Base-by-base conservation (phyloP, 2,113 vertebrate species). In the Ciconia maguari region DNA sequence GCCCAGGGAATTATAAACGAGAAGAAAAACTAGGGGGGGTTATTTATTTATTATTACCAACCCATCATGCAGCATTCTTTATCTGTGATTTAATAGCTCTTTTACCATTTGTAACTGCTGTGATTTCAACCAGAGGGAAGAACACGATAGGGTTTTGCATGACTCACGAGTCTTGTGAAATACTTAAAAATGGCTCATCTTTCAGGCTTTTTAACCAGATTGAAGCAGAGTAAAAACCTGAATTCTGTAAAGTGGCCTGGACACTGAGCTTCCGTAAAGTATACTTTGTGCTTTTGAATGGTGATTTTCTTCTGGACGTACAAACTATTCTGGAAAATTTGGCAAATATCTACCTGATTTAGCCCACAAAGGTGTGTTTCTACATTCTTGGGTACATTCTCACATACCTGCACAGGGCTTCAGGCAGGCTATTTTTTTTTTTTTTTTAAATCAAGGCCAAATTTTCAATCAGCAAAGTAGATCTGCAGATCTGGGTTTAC, bases 111-210 rank as follows among this genome's bases (percentile, higher is more conserved):
- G 1, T 83, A 91, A 91, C 62, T 91, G 92, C 51, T 55, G 80
- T 38, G 41, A 96, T 89, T 89, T 91, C 93, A 91, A 69, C 18
- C 42, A 58, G 69, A 89, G 81, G 64, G 70, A 91, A 75, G 93
- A 85, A 93, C 16, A 58, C 1, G 24, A 96, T 93, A 72, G 87
- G 48, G 72, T 83, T 94, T 83, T 82, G 44, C 49, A 74, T 95
- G 96, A 97, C 93, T 97, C 91, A 74, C 0, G 0, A 22, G 58
- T 74, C 87, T 95, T 96, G 61, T 94, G 97, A 94, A 96, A 93
- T 69, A 51, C 65, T 95, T 78, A n/a, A 18, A 82, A 89, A 38
- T 41, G 86, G 83, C 69, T 95, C 83, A 84, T 78, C 89, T 82
- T 83, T 65, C 70, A 69, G 83, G 52, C 34, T 84, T 92, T 75